Evolutionary conservation across 1,140 invertebrate species (phyloP).

Genomic region (Drosophila pandora): DNA sequence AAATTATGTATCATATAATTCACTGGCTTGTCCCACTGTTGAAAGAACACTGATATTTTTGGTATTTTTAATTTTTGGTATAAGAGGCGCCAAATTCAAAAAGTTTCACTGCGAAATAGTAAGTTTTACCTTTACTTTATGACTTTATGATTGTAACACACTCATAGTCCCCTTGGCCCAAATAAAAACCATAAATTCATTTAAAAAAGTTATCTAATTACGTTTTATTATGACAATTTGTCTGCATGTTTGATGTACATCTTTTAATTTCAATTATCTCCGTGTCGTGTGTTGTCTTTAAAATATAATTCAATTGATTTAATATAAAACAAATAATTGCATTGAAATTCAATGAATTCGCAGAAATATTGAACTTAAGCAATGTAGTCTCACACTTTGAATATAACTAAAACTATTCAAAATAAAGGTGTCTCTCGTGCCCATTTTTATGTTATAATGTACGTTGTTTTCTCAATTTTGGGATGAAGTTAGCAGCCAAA

Average conservation of each 20-base stretch:
- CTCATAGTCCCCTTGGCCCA: neutral
- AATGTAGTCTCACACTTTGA: conserved; percentile 71
- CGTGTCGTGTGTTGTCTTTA: conserved; percentile 29
- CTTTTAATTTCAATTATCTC: conserved; percentile 55
- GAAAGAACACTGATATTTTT: neutral
- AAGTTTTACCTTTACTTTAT: too few species aligned
- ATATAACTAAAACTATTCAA: conserved; percentile 71
- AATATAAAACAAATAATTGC: conserved; percentile 62
- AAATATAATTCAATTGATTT: conserved; percentile 57
- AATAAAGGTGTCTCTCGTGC: conserved; percentile 49
- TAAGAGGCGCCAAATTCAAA: too few species aligned
- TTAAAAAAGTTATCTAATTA: conserved; percentile 78
- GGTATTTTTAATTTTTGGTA: neutral
- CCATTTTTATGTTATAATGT: conserved; percentile 15
- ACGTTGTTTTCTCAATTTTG: conserved; percentile 14
- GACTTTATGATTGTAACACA: too few species aligned
- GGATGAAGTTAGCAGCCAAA: conserved; percentile 27
- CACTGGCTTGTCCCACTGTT: neutral
- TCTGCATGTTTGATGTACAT: conserved; percentile 65
- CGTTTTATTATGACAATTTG: conserved; percentile 73
- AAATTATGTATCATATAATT: neutral
- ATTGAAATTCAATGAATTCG: conserved; percentile 69
- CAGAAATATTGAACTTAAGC: conserved; percentile 76
- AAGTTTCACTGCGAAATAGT: too few species aligned
- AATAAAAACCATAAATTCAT: conserved; percentile 21